Evolutionary conservation across 2,888 invertebrate genomes (phyloP).

Genomic region (Drosophila greeni): DNA sequence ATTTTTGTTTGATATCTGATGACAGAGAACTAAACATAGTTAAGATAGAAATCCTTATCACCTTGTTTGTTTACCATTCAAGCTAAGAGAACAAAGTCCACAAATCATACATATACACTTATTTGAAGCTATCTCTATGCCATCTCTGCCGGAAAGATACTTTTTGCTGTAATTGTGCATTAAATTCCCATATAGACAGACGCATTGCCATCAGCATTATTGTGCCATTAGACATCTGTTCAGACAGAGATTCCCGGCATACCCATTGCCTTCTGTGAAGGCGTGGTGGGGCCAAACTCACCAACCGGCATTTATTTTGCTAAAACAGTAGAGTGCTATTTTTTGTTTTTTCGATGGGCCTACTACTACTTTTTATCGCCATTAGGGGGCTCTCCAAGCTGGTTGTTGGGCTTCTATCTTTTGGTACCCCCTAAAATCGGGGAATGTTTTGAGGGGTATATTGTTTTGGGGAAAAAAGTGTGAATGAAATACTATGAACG

Average conservation of each 20-base stretch:
- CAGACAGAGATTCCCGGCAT: constrained; percentile 8
- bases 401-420: constrained; percentile 7
- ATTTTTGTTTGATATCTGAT: background rate
- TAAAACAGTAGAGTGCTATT: constrained; percentile 50
- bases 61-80: background rate
- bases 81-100: background rate
- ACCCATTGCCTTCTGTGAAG: background rate
- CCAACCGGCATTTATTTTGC: constrained; percentile 39
- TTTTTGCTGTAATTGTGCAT: constrained; percentile 36
- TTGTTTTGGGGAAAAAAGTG: background rate
- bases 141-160: constrained; percentile 7
- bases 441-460: background rate
- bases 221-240: constrained; percentile 63
- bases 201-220: constrained; percentile 51
- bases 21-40: background rate
- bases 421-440: background rate
- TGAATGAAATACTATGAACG: background rate
- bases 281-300: background rate
- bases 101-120: background rate
- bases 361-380: constrained; percentile 50
- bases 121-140: background rate
- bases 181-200: constrained; percentile 36
- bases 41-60: background rate
- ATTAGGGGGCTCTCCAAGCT: constrained; percentile 9
- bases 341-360: constrained; percentile 44